phyloP scores from a whole-genome alignment of 2,888 invertebrate genomes.

The Steinernema carpocapsae region DNA sequence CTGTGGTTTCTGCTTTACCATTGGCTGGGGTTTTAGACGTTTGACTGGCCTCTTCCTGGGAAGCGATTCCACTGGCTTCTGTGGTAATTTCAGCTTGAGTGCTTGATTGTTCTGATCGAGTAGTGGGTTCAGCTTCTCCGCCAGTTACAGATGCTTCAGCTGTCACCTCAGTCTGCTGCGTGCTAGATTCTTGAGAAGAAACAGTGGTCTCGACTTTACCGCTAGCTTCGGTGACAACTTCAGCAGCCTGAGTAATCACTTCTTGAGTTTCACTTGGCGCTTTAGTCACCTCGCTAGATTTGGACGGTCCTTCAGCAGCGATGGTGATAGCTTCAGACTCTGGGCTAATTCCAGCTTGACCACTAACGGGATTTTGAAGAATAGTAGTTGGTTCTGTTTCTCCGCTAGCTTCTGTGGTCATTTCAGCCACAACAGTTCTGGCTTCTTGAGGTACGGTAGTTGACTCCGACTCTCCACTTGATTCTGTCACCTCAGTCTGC shows the following conservation, averaged over 20 bases:
- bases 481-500: no score
- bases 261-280: not conserved
- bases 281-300: not conserved
- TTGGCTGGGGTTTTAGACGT: conserved; percentile 13
- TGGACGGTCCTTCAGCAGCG: not conserved
- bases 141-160: not conserved
- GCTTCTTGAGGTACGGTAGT: no score
- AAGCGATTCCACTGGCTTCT: conserved; percentile 11
- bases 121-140: not conserved
- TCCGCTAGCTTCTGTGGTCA: not conserved
- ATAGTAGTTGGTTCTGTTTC: not conserved
- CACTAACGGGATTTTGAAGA: no score
- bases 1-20: not conserved
- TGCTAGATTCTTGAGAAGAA: no score
- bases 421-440: not conserved
- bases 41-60: conserved; percentile 37
- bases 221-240: conserved; percentile 33
- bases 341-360: no score
- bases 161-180: not conserved
- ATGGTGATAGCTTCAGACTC: not conserved
- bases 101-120: conserved; percentile 1
- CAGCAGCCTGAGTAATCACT: not conserved
- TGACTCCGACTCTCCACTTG: no score
- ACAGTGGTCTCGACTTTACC: no score
- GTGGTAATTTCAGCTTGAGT: not conserved